A percentile compares a stretch with the other conserved stretches of the same genome.
Evolutionary conservation across 2,797 vertebrate genomes (phyloP).

Genomic region (Hybognathus amarus): DNA sequence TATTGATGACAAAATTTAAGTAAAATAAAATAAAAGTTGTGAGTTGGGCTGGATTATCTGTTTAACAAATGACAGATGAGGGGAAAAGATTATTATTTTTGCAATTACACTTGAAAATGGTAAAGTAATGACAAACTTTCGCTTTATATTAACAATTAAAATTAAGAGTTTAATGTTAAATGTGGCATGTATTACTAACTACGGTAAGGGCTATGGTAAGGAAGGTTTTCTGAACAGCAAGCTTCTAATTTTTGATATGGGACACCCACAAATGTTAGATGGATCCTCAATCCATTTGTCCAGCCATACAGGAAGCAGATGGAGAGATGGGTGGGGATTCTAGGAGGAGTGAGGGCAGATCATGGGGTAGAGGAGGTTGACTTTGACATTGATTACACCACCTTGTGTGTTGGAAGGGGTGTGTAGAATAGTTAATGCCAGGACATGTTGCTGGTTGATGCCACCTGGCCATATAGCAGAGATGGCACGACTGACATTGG

Average conservation of each 20-base stretch:
- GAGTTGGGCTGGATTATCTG: background rate
- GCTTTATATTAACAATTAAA: background rate
- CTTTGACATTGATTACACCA: slow-evolving; percentile 72
- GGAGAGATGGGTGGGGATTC: slow-evolving; percentile 62
- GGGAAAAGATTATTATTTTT: background rate
- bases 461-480: slow-evolving; percentile 61
- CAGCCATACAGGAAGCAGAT: slow-evolving; percentile 69
- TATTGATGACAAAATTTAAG: no score
- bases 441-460: slow-evolving; percentile 49
- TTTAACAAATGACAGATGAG: background rate
- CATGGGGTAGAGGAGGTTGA: slow-evolving; percentile 62
- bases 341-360: slow-evolving; percentile 33
- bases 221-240: background rate
- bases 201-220: background rate
- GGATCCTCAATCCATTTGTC: slow-evolving; percentile 50
- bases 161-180: background rate
- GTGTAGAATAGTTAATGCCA: slow-evolving; percentile 44
- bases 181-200: background rate
- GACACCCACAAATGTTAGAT: slow-evolving; percentile 1
- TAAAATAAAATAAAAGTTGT: background rate
- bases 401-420: slow-evolving; percentile 62
- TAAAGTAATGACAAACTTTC: background rate
- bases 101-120: background rate
- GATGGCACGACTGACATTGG: slow-evolving; percentile 43
- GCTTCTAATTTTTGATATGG: background rate